Base-by-base conservation (phyloP, 2,888 invertebrate genomes). In the Physocephala rufipes region DNA sequence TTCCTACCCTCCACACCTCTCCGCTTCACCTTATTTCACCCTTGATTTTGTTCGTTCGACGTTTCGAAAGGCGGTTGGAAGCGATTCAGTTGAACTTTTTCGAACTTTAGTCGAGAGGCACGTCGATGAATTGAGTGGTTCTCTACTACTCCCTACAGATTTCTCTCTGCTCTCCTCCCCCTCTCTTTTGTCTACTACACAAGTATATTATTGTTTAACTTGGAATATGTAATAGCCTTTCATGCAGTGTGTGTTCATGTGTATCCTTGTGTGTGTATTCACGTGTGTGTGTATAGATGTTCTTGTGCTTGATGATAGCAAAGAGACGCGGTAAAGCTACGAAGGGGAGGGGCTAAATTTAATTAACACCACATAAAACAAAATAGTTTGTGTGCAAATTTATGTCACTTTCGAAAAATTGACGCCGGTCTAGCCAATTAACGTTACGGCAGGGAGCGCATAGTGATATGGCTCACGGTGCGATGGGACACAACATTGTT, bases 371-470 rank as follows among this genome's bases (percentile, higher is more conserved):
- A 67, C 47, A 61, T 28, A 47, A 59, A 45, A 59, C 28, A 16
- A 43, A 45, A 26, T 24, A 15, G 21, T 9, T 21, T 19, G 45
- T 12, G 19, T 15, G 55, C 66, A 15, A 43, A 53, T 16, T 21
- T 55, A 26, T 49, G 55, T 26, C 19, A 24, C 45, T 19, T 43
- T 12, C 15, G 19, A n/a, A 55, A 16, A 24, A 21, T 26, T 45
- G 55, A 63, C 45, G 43, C 45, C 45, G 26, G 47, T 43, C 30
- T 53, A 69, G 69, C 69, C 69, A 69, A 69, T 69, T 69, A 69
- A 53, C 63, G 67, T 30, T 47, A n/a, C n/a, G n/a, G 36, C 36
- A 36, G 36, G 36, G 9, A 36, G 9, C 36, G 36, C 36, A 9
- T 7, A 4, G 36, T 9, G 36, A 36, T 9, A 9, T 9, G 36